Evolutionary conservation across 64 coral and sea anemone species (phyloP).

Genomic region (Acropora yongei): DNA sequence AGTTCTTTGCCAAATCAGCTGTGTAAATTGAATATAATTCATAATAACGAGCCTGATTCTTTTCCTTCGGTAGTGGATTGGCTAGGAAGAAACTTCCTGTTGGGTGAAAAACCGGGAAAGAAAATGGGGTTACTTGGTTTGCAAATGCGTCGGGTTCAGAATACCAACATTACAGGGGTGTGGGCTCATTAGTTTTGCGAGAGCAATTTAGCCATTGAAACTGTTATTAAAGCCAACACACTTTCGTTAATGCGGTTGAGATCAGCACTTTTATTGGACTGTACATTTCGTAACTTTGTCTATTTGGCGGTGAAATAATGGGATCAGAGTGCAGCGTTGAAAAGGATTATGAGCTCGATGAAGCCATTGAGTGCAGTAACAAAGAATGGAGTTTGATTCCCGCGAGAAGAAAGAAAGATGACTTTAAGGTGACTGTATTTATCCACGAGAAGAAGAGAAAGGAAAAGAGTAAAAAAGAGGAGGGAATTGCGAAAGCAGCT

Average conservation of each 20-base stretch:
- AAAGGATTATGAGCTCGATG: constrained; percentile 78
- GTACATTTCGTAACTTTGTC: not conserved
- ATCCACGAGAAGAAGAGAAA: constrained; percentile 78
- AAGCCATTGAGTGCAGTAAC: constrained; percentile 63
- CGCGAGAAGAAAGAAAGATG: constrained; percentile 70
- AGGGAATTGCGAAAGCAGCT: constrained; percentile 26
- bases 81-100: no score
- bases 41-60: no score
- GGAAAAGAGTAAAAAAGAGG: constrained; percentile 71
- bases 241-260: not conserved
- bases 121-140: no score
- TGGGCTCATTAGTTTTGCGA: no score
- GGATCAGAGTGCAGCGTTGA: constrained; percentile 91
- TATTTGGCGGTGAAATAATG: constrained; percentile 40
- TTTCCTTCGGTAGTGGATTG: no score
- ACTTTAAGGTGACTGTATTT: constrained; percentile 85
- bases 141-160: no score
- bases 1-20: no score
- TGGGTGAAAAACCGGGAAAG: no score
- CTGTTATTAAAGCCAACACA: no score
- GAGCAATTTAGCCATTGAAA: no score
- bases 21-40: no score
- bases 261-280: not conserved
- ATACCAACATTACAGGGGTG: no score
- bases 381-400: constrained; percentile 78